Evolutionary conservation across 2,797 vertebrate genomes (phyloP).

Genomic region (Gymnodraco acuticeps): DNA sequence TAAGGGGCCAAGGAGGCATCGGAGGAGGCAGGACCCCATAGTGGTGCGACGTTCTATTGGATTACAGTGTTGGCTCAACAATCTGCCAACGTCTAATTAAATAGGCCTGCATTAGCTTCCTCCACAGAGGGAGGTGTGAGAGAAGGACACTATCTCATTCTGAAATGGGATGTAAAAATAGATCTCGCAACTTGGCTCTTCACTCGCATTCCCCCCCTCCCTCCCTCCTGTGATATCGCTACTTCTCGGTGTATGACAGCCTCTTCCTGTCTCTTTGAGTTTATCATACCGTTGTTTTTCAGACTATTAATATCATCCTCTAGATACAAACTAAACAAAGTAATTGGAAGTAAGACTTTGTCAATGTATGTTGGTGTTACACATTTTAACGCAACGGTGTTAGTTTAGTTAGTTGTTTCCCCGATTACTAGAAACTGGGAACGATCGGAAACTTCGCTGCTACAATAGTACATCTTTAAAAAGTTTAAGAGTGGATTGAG

Average conservation of each 20-base stretch:
- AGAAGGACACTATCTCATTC: conserved; percentile 82
- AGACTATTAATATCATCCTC: conserved; percentile 26
- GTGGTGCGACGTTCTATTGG: conserved; percentile 79
- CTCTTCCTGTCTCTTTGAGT: conserved; percentile 46
- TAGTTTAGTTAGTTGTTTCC: conserved; percentile 50
- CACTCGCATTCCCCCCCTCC: conserved; percentile 37
- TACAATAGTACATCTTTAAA: conserved; percentile 18
- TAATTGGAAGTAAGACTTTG: conserved; percentile 32
- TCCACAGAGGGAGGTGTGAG: conserved; percentile 69
- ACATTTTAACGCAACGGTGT: conserved; percentile 39
- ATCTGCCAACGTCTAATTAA: conserved; percentile 87
- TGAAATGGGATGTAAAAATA: conserved; percentile 85
- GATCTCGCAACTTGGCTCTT: conserved; percentile 72
- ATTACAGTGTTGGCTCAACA: conserved; percentile 85
- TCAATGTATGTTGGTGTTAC: conserved; percentile 17
- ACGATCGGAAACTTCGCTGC: conserved; percentile 16
- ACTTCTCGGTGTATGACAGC: conserved; percentile 36
- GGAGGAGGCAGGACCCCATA: conserved; percentile 78
- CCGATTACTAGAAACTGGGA: conserved; percentile 17
- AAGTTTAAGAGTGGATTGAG: conserved; percentile 43
- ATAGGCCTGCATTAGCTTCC: conserved; percentile 84
- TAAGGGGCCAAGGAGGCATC: conserved; percentile 72
- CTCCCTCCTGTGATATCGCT: conserved; percentile 55
- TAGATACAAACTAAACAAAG: conserved; percentile 39
- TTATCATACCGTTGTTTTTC: conserved; percentile 51